phyloP scores from a whole-genome alignment of 2,113 vertebrate genomes.

The Gobio gobio region DNA sequence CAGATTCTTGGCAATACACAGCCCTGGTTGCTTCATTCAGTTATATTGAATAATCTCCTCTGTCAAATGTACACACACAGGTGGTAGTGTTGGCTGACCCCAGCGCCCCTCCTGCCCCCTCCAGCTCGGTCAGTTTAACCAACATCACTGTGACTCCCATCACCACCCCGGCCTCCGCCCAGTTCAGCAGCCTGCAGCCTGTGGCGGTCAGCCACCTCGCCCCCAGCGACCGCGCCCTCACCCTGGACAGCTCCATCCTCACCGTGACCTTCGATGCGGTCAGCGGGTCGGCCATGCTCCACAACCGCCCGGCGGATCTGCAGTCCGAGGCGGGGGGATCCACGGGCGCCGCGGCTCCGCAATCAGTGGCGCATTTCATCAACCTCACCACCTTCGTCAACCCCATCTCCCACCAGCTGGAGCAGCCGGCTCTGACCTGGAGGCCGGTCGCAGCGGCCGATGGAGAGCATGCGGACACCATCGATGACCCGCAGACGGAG shows the following conservation, averaged over 20 bases:
- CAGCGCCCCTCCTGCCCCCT: constrained; percentile 69
- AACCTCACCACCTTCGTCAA: constrained; percentile 96
- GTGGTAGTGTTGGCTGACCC: constrained; percentile 94
- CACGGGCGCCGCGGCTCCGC: constrained; percentile 64
- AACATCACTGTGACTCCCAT: constrained; percentile 95
- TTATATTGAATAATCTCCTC: background rate
- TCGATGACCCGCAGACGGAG: constrained; percentile 65
- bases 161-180: constrained; percentile 81
- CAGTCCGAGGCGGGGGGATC: constrained; percentile 75
- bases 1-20: too few relatives aligned
- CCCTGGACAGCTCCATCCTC: constrained; percentile 95
- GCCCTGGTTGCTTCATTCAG: background rate
- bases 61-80: constrained; percentile 72
- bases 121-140: constrained; percentile 86
- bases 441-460: constrained; percentile 81
- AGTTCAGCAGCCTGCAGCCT: constrained; percentile 93
- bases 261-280: constrained; percentile 95
- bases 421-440: constrained; percentile 87
- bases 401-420: constrained; percentile 87
- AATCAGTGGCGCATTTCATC: constrained; percentile 94
- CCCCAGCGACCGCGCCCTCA: constrained; percentile 85
- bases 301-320: constrained; percentile 87
- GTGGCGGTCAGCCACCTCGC: constrained; percentile 89
- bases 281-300: constrained; percentile 89
- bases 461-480: constrained; percentile 64